These are phyloP conservation scores for Parnassius glacialis DNA, from an alignment of 2,888 invertebrate genomes.

Conservation along the genomic window DNA sequence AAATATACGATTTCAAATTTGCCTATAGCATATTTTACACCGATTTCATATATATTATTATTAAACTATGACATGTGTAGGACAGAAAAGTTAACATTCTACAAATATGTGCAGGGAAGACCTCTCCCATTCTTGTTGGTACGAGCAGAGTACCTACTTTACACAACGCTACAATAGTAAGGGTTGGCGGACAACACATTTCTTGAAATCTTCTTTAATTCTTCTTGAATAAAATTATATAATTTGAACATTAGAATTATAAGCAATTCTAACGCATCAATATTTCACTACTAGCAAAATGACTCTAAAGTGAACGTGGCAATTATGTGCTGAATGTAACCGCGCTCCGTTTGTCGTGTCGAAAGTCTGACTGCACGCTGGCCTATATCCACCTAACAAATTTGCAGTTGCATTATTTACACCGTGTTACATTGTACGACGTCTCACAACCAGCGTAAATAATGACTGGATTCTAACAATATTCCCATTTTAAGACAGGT, in stretches of 20 bases:
- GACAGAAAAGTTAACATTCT: too few species aligned
- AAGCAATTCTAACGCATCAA: slow-evolving; percentile 7
- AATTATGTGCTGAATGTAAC: slow-evolving; percentile 29
- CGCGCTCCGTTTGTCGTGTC: slow-evolving; percentile 36
- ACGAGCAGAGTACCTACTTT: too few species aligned
- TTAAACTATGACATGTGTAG: too few species aligned
- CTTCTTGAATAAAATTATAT: too few species aligned
- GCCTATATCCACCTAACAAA: slow-evolving; percentile 42
- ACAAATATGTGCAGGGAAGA: too few species aligned
- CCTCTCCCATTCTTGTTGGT: too few species aligned
- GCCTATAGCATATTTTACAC: too few species aligned
- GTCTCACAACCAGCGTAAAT: slow-evolving; percentile 26
- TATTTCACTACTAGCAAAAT: slow-evolving; percentile 22
- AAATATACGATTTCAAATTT: too few species aligned
- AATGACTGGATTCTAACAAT: slow-evolving; percentile 22
- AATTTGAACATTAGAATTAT: background rate
- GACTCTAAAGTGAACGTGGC: slow-evolving; percentile 34
- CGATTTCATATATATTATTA: too few species aligned
- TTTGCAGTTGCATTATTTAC: slow-evolving; percentile 34
- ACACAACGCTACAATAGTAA: too few species aligned
- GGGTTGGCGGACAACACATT: too few species aligned
- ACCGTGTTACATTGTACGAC: slow-evolving; percentile 18
- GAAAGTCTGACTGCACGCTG: slow-evolving; percentile 34
- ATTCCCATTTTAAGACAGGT: slow-evolving; percentile 17
- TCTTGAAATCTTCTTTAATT: too few species aligned